Base-by-base conservation (phyloP, 2,113 vertebrate genomes). In the Silurus meridionalis region DNA sequence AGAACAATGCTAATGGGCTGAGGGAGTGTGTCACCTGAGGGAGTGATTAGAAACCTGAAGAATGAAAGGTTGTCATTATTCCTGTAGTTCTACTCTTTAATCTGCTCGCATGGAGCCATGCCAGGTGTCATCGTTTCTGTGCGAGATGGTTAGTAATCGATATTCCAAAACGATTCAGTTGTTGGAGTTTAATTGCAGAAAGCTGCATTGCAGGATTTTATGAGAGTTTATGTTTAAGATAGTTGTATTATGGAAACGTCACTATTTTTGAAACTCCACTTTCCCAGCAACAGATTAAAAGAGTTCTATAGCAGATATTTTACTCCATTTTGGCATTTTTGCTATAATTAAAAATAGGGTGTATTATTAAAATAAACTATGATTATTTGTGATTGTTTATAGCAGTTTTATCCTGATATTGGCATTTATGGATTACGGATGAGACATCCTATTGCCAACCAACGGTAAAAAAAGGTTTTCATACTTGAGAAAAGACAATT, bases 401-500 rank as follows among this genome's bases (percentile, higher is more conserved):
- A 57, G 61, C 11, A 23, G 3, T 78, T 28, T 37, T 66, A 55
- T 64, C 48, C 8, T 69, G 77, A 23, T 71, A 52, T 50, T 61
- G 21, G 57, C 71, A 72, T 81, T 80, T 48, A 61, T 46, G 57
- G 57, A 8, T 28, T 58, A 60, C 46, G 78, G 77, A 81, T 79
- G 50, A 63, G 11, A 28, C 64, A 72, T 87, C 19, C 83, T 74
- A n/a, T 69, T 85, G 72, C 25, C 83, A 66, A 86, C 66, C 74
- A 84, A 64, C 46, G 37, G 37, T 37, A 25, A 80, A 19, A 11
- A 83, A 83, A 74, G 23, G n/a, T 10, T 82, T 58, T 79, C 71
- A 74, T 83, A n/a, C 77, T 84, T 83, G 60, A 89, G 72, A 48
- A 84, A 72, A 83, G 25, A 90, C 69, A 37, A 37, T 37, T 37